These are phyloP conservation scores for Paragorgia papillata DNA, from an alignment of 92 coral and sea anemone species.

Conservation along the genomic window DNA sequence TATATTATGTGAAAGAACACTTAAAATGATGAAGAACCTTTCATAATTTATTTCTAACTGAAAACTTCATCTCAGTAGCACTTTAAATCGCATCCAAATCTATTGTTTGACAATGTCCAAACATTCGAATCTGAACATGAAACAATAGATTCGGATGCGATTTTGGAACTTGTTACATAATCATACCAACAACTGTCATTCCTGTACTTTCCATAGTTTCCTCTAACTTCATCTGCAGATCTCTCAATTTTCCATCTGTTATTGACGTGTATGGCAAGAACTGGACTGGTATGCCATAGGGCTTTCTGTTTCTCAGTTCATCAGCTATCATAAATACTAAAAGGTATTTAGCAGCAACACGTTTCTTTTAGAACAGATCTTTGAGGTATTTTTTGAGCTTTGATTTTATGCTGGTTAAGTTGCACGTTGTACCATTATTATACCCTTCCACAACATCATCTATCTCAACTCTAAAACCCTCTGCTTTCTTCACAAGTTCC, in stretches of 20 bases:
- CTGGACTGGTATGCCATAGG: conserved; percentile 11
- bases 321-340: conserved; percentile 2
- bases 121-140: neutral
- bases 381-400: neutral
- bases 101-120: neutral
- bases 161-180: neutral
- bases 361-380: neutral
- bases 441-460: neutral
- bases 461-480: neutral
- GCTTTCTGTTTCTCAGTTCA: too few species aligned
- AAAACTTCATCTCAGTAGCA: too few species aligned
- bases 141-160: too few species aligned
- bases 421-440: neutral
- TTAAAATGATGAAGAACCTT: too few species aligned
- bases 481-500: conserved; percentile 44
- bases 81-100: too few species aligned
- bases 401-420: neutral
- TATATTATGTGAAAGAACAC: too few species aligned
- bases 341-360: neutral
- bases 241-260: neutral
- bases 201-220: neutral
- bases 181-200: conserved; percentile 18
- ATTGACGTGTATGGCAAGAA: conserved; percentile 17
- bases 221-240: conserved; percentile 16
- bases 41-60: too few species aligned